A percentile compares a stretch with the other conserved stretches of the same genome.
These are phyloP conservation scores for Bombus balteatus DNA, from an alignment of 1,140 invertebrate species.

Conservation along the genomic window DNA sequence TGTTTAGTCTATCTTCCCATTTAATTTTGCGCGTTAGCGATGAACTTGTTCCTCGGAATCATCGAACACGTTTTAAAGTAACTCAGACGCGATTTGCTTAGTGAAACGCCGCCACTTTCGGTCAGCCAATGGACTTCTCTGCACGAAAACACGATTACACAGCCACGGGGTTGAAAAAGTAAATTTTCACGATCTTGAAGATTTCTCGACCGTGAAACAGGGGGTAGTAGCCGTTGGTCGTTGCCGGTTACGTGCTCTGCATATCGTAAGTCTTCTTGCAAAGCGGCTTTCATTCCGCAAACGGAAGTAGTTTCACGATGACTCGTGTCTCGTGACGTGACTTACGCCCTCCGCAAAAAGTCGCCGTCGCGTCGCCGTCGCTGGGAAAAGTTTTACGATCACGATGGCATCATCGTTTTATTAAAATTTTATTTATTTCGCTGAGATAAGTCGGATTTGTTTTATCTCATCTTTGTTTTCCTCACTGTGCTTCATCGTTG, in stretches of 20 bases:
- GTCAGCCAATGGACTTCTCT: background rate
- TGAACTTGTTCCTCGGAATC: background rate
- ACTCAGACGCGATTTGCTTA: background rate
- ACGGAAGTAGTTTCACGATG: constrained; percentile 50
- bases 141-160: background rate
- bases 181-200: constrained; percentile 12
- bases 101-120: background rate
- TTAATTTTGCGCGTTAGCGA: background rate
- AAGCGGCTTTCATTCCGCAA: constrained; percentile 43
- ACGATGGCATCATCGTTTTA: constrained; percentile 4
- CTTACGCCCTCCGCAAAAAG: background rate
- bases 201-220: constrained; percentile 12
- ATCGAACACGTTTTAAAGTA: too few relatives aligned
- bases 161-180: background rate
- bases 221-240: constrained; percentile 15
- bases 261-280: constrained; percentile 49
- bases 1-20: background rate
- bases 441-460: background rate
- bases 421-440: constrained; percentile 40
- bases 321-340: constrained; percentile 17
- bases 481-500: too few relatives aligned
- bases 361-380: background rate
- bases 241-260: constrained; percentile 36
- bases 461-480: background rate
- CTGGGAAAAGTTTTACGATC: constrained; percentile 13